Percentiles rank a stretch among this genome's conserved stretches.
Evolutionary conservation across 2,888 invertebrate genomes (phyloP).

Genomic region (Xylota sylvarum): DNA sequence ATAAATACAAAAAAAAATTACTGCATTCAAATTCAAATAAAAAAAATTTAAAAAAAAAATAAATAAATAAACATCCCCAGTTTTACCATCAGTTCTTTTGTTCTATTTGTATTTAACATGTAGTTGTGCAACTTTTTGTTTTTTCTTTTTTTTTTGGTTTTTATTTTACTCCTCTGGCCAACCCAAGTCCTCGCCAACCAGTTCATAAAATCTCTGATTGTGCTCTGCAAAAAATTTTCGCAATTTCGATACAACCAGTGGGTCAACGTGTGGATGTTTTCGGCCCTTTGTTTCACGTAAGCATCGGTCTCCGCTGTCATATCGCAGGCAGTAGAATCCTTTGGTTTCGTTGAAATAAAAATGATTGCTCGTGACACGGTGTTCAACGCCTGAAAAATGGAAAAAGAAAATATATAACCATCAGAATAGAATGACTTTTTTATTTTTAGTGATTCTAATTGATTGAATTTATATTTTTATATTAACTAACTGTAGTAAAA

Average conservation of each 20-base stretch:
- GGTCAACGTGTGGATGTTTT: constrained; percentile 93
- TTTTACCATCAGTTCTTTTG: constrained; percentile 72
- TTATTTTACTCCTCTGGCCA: constrained; percentile 94
- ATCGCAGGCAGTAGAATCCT: constrained; percentile 96
- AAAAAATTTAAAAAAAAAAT: constrained; percentile 32
- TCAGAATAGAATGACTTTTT: neutral
- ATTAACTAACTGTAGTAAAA: too few relatives aligned
- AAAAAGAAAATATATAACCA: neutral
- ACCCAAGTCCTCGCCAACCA: constrained; percentile 96
- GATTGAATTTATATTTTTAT: too few relatives aligned
- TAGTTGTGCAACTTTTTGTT: constrained; percentile 53
- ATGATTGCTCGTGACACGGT: constrained; percentile 91
- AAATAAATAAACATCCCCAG: constrained; percentile 53
- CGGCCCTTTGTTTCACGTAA: constrained; percentile 93
- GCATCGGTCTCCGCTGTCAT: constrained; percentile 94
- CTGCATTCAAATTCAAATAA: constrained; percentile 28
- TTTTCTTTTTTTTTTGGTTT: neutral
- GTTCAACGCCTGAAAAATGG: constrained; percentile 83
- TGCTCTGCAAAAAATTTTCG: constrained; percentile 95
- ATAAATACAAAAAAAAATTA: constrained; percentile 15
- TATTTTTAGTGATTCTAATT: neutral
- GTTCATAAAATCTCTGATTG: constrained; percentile 96
- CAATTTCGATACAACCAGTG: constrained; percentile 91
- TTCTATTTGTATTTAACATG: constrained; percentile 45
- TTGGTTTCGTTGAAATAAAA: constrained; percentile 99